phyloP scores from a whole-genome alignment of 2,888 invertebrate species.

The Odontocolon sp. region DNA sequence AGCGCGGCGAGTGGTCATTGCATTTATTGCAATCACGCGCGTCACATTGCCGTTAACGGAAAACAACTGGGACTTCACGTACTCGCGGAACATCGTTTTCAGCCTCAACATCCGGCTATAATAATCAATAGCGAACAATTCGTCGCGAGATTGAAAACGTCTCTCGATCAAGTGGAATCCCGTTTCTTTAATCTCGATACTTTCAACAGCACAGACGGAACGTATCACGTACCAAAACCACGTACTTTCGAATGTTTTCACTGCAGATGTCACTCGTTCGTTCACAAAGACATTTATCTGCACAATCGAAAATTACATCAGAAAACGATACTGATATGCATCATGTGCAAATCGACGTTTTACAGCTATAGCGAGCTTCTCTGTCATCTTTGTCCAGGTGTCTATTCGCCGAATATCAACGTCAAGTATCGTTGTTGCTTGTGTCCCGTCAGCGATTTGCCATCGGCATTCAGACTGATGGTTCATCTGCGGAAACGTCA shows the following conservation, averaged over 20 bases:
- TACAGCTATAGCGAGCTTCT: slow-evolving; percentile 93
- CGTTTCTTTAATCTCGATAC: slow-evolving; percentile 88
- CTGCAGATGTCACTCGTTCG: slow-evolving; percentile 88
- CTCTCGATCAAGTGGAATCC: slow-evolving; percentile 84
- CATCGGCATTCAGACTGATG: slow-evolving; percentile 94
- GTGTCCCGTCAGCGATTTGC: slow-evolving; percentile 88
- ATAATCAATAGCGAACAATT: slow-evolving; percentile 82
- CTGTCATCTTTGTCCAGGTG: slow-evolving; percentile 93
- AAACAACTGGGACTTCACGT: slow-evolving; percentile 91
- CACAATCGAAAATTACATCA: slow-evolving; percentile 94
- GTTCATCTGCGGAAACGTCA: slow-evolving; percentile 93
- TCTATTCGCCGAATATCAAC: slow-evolving; percentile 86
- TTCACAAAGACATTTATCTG: slow-evolving; percentile 92
- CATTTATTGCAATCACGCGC: slow-evolving; percentile 93
- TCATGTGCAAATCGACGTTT: slow-evolving; percentile 94
- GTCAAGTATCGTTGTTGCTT: slow-evolving; percentile 91
- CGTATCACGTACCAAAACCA: slow-evolving; percentile 82
- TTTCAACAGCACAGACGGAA: slow-evolving; percentile 85
- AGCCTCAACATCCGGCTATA: slow-evolving; percentile 79
- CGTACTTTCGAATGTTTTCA: slow-evolving; percentile 93
- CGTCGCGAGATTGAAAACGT: slow-evolving; percentile 85
- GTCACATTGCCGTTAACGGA: slow-evolving; percentile 92
- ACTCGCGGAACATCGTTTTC: slow-evolving; percentile 90
- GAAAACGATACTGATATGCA: slow-evolving; percentile 90
- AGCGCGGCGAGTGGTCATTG: slow-evolving; percentile 87